Conservation (phyloP, 2,888 invertebrate genomes). For the Eupithecia insigniata region DNA sequence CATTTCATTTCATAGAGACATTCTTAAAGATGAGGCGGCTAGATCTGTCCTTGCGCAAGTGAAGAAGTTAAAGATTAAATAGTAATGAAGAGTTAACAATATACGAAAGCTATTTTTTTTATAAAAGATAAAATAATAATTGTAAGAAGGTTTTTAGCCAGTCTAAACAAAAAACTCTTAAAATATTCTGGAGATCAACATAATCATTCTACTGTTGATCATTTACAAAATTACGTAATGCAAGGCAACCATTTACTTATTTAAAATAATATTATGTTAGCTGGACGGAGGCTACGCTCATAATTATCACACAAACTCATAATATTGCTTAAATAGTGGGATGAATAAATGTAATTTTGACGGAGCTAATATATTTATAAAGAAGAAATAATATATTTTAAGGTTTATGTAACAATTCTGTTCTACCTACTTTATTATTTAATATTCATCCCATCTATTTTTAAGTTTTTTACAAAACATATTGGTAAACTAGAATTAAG, state of each 20-base stretch:
- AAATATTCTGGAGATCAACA: slow-evolving; percentile 34
- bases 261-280: slow-evolving; percentile 37
- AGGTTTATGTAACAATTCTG: too few relatives aligned
- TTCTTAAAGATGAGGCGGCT: neutral
- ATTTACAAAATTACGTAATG: slow-evolving; percentile 67
- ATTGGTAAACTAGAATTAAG: slow-evolving; percentile 61
- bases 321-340: slow-evolving; percentile 18
- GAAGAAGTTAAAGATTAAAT: neutral
- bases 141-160: slow-evolving; percentile 6
- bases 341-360: slow-evolving; percentile 24
- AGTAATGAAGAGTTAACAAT: neutral
- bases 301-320: slow-evolving; percentile 68
- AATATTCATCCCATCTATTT: slow-evolving; percentile 8
- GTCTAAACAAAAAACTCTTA: slow-evolving; percentile 19
- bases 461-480: slow-evolving; percentile 29
- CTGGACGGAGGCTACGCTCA: slow-evolving; percentile 62
- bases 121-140: neutral
- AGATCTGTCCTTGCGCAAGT: neutral
- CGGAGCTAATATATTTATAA: too few relatives aligned
- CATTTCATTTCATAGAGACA: neutral
- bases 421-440: neutral
- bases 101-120: neutral
- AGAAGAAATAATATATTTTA: neutral
- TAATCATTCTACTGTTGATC: slow-evolving; percentile 34
- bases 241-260: slow-evolving; percentile 72